phyloP scores from a whole-genome alignment of 2,797 vertebrate genomes.

The Macroramphosus scolopax region DNA sequence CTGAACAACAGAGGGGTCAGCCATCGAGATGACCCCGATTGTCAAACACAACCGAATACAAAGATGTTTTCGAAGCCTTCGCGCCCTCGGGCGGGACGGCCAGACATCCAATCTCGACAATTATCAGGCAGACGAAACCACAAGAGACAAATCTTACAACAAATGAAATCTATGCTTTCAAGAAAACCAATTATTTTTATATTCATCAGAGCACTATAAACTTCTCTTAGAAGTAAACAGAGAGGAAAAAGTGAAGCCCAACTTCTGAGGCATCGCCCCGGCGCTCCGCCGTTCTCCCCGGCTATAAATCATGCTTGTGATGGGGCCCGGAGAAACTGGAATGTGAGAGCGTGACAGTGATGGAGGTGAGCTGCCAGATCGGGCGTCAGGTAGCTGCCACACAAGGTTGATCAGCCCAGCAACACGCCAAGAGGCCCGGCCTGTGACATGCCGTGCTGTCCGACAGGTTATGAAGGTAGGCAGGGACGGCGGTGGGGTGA shows the following conservation, averaged over 20 bases:
- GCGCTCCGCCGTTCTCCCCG: conserved; percentile 24
- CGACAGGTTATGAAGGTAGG: conserved; percentile 66
- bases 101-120: conserved; percentile 33
- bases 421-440: conserved; percentile 51
- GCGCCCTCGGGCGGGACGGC: conserved; percentile 25
- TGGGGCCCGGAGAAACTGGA: conserved; percentile 58
- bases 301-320: conserved; percentile 56
- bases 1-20: conserved; percentile 60
- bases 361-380: conserved; percentile 66
- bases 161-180: too few species aligned
- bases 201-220: conserved; percentile 7
- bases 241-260: not conserved
- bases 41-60: conserved; percentile 52
- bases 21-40: conserved; percentile 66
- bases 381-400: conserved; percentile 71
- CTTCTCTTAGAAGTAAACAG: conserved; percentile 9
- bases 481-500: conserved; percentile 55
- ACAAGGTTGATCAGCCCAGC: conserved; percentile 55
- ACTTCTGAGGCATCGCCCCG: conserved; percentile 19
- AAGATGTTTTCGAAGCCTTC: conserved; percentile 52
- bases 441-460: conserved; percentile 54
- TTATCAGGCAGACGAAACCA: conserved; percentile 41
- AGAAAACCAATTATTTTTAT: conserved; percentile 6
- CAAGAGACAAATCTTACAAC: too few species aligned
- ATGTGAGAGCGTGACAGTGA: conserved; percentile 71